Conservation (phyloP, 1,140 invertebrate genomes). For the Ephestia elutella region DNA sequence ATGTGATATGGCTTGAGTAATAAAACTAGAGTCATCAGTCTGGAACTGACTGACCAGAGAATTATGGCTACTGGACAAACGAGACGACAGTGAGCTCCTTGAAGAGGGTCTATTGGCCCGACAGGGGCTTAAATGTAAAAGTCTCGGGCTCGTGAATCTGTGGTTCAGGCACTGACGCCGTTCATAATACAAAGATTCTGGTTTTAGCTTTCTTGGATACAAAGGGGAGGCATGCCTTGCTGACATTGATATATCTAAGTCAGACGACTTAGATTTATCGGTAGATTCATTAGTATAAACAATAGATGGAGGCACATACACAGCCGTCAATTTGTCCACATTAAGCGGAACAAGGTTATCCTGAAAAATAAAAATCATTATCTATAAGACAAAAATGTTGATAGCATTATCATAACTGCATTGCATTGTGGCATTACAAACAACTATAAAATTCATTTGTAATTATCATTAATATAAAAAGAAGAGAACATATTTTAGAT, state of each 20-base stretch:
- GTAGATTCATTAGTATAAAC: constrained; percentile 40
- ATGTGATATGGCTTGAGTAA: constrained; percentile 89
- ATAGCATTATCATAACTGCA: not conserved
- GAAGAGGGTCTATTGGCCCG: constrained; percentile 79
- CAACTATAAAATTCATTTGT: no score
- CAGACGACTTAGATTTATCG: constrained; percentile 36
- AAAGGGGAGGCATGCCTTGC: constrained; percentile 48
- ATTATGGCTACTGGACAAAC: constrained; percentile 87
- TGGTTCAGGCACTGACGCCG: constrained; percentile 63
- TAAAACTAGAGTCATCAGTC: constrained; percentile 88
- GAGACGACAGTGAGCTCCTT: constrained; percentile 81
- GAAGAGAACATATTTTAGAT: no score
- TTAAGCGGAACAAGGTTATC: constrained; percentile 38
- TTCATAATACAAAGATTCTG: constrained; percentile 50
- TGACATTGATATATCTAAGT: constrained; percentile 40
- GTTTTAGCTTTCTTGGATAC: constrained; percentile 57
- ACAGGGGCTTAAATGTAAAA: constrained; percentile 78
- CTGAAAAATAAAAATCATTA: constrained; percentile 30
- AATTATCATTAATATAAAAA: no score
- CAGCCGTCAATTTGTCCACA: constrained; percentile 41
- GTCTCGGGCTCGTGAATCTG: constrained; percentile 77
- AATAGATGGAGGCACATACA: constrained; percentile 48
- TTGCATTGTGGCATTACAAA: no score
- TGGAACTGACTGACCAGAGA: constrained; percentile 84
- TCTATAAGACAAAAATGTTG: not conserved